These are phyloP conservation scores for Pipistrellus kuhlii DNA, from an alignment of 2,797 vertebrate genomes.

Conservation along the genomic window DNA sequence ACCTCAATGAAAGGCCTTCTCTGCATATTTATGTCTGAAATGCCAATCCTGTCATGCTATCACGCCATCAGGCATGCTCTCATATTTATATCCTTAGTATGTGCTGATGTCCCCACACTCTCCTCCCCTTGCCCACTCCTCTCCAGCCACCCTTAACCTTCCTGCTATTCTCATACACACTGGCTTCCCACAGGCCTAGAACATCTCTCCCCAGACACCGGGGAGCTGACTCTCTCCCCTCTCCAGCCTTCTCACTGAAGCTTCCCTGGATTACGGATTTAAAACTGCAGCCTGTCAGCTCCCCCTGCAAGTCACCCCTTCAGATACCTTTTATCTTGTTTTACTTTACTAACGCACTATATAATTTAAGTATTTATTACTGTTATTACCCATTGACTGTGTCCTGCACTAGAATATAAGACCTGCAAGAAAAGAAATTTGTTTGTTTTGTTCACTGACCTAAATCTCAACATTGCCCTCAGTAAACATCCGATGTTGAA, in stretches of 20 bases:
- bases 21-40: neutral
- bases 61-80: rapidly evolving
- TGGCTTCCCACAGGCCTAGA: neutral
- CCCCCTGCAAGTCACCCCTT: neutral
- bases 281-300: neutral
- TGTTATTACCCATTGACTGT: neutral
- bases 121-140: neutral
- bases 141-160: neutral
- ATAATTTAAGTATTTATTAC: neutral
- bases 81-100: neutral
- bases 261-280: neutral
- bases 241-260: neutral
- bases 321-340: neutral
- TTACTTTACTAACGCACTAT: neutral
- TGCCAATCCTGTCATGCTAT: no score
- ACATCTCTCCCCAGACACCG: neutral
- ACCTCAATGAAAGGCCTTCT: neutral
- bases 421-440: neutral
- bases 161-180: neutral
- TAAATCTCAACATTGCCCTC: neutral
- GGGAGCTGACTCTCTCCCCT: neutral
- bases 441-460: neutral
- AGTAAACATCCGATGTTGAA: neutral
- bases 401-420: neutral
- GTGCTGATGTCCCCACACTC: neutral